Conservation (phyloP, 23 tunicate genomes). For the Pegea sp. region DNA sequence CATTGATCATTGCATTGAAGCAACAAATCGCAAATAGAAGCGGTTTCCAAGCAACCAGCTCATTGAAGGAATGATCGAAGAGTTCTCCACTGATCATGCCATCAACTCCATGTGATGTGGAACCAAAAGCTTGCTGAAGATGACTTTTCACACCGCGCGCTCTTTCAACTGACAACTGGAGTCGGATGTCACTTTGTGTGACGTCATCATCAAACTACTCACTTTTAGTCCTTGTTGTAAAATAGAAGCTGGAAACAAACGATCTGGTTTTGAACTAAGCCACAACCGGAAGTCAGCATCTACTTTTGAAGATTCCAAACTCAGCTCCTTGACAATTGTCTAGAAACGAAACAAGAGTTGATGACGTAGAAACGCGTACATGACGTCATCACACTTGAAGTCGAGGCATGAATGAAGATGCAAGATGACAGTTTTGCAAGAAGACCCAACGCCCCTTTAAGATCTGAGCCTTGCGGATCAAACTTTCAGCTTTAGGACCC, state of each 20-base stretch:
- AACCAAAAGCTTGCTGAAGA: slow-evolving; percentile 57
- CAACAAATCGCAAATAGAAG: slow-evolving; percentile 62
- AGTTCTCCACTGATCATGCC: slow-evolving; percentile 5
- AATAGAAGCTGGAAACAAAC: slow-evolving; percentile 64
- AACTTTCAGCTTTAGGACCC: slow-evolving; percentile 88
- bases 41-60: slow-evolving; percentile 59
- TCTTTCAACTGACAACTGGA: slow-evolving; percentile 75
- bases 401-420: slow-evolving; percentile 89
- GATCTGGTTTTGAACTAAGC: slow-evolving; percentile 88
- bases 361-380: background rate
- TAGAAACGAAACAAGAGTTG: slow-evolving; percentile 1
- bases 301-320: slow-evolving; percentile 35
- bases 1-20: slow-evolving; percentile 78
- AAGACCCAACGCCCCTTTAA: slow-evolving; percentile 95
- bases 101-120: slow-evolving; percentile 46
- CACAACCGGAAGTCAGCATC: slow-evolving; percentile 78
- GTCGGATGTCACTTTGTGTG: background rate
- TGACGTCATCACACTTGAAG: slow-evolving; percentile 22
- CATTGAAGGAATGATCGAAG: slow-evolving; percentile 12
- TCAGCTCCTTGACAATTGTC: slow-evolving; percentile 74
- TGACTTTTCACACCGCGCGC: slow-evolving; percentile 64
- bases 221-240: slow-evolving; percentile 83
- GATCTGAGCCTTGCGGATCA: slow-evolving; percentile 81
- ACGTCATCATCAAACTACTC: background rate
- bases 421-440: slow-evolving; percentile 90